Percentiles rank a stretch among this genome's conserved stretches.
Evolutionary conservation across 2,113 vertebrate species (phyloP).

Genomic region (Manacus vitellinus): DNA sequence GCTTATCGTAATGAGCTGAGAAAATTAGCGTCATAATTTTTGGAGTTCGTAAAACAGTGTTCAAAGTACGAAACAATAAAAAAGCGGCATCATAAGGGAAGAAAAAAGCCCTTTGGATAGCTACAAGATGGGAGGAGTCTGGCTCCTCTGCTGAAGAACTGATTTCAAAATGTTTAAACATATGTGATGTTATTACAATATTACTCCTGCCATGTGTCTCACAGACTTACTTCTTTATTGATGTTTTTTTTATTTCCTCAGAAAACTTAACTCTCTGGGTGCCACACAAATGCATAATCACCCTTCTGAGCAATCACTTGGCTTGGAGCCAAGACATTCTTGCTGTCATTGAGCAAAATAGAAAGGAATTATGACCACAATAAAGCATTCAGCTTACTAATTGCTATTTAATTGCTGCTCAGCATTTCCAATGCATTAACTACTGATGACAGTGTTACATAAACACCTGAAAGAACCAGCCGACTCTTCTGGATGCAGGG

Average conservation of each 20-base stretch:
- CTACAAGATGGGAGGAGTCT: not conserved
- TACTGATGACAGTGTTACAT: not conserved
- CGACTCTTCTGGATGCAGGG: not conserved
- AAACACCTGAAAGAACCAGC: not conserved
- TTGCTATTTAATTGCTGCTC: slow-evolving; percentile 27
- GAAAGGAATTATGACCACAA: slow-evolving; percentile 27
- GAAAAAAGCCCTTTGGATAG: not conserved
- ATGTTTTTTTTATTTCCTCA: not conserved
- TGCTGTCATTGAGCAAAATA: not conserved
- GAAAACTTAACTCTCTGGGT: slow-evolving; percentile 2
- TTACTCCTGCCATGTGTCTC: not conserved
- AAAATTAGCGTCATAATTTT: not conserved
- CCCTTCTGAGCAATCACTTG: not conserved
- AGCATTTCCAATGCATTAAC: slow-evolving; percentile 20
- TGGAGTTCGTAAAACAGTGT: not conserved
- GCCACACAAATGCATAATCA: not conserved
- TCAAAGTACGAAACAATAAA: slow-evolving; percentile 2
- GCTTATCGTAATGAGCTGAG: slow-evolving; percentile 3
- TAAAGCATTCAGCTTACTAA: slow-evolving; percentile 34
- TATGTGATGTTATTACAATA: not conserved
- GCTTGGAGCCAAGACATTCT: not conserved
- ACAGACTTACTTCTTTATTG: not conserved
- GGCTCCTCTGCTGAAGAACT: not conserved
- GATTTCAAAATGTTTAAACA: not conserved
- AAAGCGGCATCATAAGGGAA: not conserved